Evolutionary conservation across 2,888 invertebrate species (phyloP).

Genomic region (Sarcophaga caerulescens): DNA sequence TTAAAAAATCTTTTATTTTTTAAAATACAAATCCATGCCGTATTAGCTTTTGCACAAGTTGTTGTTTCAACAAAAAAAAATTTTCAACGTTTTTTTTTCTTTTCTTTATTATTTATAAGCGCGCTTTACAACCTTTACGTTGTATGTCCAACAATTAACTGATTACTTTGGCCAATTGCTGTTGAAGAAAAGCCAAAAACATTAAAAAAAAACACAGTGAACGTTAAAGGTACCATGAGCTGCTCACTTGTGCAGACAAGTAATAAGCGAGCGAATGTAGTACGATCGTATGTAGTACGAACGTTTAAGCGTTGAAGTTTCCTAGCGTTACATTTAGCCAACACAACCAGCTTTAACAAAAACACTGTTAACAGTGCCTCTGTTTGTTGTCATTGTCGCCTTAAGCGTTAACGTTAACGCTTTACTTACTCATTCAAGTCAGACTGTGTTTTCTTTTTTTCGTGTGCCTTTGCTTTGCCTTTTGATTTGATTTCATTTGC

Average conservation of each 20-base stretch:
- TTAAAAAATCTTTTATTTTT: slow-evolving; percentile 3
- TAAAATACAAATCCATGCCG: slow-evolving; percentile 11
- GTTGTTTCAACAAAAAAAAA: slow-evolving; percentile 8
- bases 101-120: slow-evolving; percentile 6
- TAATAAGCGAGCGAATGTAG: no score
- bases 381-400: slow-evolving; percentile 66
- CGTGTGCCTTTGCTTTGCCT: no score
- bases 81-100: slow-evolving; percentile 69
- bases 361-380: slow-evolving; percentile 63
- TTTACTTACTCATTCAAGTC: slow-evolving; percentile 35
- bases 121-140: slow-evolving; percentile 74
- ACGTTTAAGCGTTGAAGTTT: slow-evolving; percentile 23
- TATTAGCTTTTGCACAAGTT: neutral
- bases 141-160: slow-evolving; percentile 77
- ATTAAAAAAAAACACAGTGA: slow-evolving; percentile 20
- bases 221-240: neutral
- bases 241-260: slow-evolving; percentile 62
- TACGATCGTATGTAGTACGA: neutral
- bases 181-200: slow-evolving; percentile 75
- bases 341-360: slow-evolving; percentile 28
- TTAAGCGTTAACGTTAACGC: slow-evolving; percentile 65
- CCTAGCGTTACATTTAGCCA: slow-evolving; percentile 35
- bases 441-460: neutral
- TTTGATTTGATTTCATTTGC: slow-evolving; percentile 29
- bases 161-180: slow-evolving; percentile 75